Conservation (phyloP, 2,888 invertebrate genomes). For the Noctua janthe region DNA sequence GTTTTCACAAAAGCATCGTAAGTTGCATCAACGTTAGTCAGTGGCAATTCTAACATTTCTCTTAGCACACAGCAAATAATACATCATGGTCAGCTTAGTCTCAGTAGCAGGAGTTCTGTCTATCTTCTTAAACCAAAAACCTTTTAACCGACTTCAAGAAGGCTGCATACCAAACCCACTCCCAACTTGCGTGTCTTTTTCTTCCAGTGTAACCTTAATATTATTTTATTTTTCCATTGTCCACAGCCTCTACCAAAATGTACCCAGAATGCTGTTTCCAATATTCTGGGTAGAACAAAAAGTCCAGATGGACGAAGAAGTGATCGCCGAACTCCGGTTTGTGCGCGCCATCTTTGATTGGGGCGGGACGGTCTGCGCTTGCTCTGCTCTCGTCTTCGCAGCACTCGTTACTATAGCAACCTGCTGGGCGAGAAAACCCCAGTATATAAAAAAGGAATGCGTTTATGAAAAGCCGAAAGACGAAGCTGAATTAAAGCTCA, state of each 20-base stretch:
- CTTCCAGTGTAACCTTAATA: too few species aligned
- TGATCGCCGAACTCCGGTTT: conserved; percentile 89
- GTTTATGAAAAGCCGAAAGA: conserved; percentile 77
- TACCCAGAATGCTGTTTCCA: conserved; percentile 93
- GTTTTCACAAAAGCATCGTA: conserved; percentile 20
- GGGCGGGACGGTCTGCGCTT: conserved; percentile 83
- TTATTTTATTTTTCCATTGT: conserved; percentile 5
- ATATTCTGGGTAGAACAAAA: conserved; percentile 95
- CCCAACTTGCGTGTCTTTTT: background rate
- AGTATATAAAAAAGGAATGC: conserved; percentile 74
- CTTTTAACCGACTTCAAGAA: conserved; percentile 53
- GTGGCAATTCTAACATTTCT: conserved; percentile 58
- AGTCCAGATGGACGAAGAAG: conserved; percentile 90
- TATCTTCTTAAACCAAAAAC: conserved; percentile 73
- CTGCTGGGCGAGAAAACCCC: conserved; percentile 74
- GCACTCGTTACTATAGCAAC: conserved; percentile 85
- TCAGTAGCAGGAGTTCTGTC: conserved; percentile 74
- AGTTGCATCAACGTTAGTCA: conserved; percentile 53
- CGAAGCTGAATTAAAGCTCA: conserved; percentile 83
- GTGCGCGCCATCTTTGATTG: conserved; percentile 82
- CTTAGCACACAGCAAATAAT: conserved; percentile 63
- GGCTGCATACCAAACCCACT: background rate
- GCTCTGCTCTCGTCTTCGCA: conserved; percentile 87
- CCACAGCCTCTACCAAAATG: conserved; percentile 92
- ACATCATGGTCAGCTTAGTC: conserved; percentile 75